A percentile compares a stretch with the other conserved stretches of the same genome.
Conservation (phyloP, 2,797 vertebrate genomes). For the Choloepus didactylus region DNA sequence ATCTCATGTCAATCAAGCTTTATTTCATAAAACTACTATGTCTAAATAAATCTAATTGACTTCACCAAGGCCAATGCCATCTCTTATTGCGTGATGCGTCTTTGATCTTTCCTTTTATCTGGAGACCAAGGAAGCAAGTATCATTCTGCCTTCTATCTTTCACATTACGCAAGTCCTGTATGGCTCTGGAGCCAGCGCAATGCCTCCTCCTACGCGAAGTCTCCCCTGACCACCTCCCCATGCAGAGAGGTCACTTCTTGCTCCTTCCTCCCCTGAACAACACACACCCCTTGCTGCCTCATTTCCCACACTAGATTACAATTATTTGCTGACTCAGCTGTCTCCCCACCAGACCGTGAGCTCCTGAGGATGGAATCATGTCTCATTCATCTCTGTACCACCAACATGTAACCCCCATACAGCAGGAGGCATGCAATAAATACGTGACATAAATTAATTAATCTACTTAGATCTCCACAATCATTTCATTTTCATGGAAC, state of each 20-base stretch:
- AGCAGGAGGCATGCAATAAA: neutral
- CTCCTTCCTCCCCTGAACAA: neutral
- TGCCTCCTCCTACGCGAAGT: neutral
- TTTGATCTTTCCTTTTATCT: slow-evolving; percentile 22
- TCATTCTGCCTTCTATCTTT: neutral
- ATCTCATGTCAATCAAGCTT: slow-evolving; percentile 10
- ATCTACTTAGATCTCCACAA: neutral
- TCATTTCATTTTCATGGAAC: slow-evolving; percentile 1
- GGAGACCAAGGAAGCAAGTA: neutral
- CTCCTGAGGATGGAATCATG: neutral
- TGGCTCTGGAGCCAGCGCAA: neutral
- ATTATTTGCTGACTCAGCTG: neutral
- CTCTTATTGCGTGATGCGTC: neutral
- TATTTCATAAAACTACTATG: slow-evolving; percentile 55
- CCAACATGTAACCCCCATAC: neutral
- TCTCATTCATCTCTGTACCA: slow-evolving; percentile 7
- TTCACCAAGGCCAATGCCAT: neutral
- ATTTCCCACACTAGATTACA: neutral
- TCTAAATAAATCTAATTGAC: neutral
- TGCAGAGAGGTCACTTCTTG: neutral
- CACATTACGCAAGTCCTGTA: neutral
- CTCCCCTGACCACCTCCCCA: neutral
- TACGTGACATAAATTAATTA: slow-evolving; percentile 19
- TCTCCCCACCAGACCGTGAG: neutral
- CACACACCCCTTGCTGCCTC: neutral